Conservation (phyloP, 2,797 vertebrate species). For the Pseudochirops corinnae region DNA sequence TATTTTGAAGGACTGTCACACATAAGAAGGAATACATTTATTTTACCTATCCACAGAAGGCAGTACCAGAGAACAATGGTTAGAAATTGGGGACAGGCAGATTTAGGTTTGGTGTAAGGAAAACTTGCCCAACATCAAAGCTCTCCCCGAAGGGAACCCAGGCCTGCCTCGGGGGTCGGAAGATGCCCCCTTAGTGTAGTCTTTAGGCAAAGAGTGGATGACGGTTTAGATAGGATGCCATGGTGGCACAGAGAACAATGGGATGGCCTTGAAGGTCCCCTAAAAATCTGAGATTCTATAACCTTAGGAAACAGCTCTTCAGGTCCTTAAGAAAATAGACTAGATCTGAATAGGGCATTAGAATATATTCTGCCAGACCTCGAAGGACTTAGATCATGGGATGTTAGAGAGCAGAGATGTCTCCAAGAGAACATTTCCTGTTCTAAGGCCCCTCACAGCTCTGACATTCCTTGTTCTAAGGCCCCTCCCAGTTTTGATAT, state of each 20-base stretch:
- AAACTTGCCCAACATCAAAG: background rate
- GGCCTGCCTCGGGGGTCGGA: background rate
- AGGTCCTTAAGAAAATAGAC: background rate
- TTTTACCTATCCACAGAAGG: background rate
- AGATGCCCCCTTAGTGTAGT: background rate
- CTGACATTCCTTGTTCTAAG: background rate
- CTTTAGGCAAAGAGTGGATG: background rate
- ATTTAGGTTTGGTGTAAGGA: background rate
- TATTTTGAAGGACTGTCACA: background rate
- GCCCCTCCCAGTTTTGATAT: accelerated
- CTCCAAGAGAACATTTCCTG: too few species aligned
- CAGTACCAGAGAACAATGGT: background rate
- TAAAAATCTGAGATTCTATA: background rate
- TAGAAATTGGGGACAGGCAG: background rate
- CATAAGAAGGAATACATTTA: background rate
- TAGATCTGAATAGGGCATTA: background rate
- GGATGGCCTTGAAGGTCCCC: background rate
- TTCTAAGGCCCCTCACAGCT: background rate
- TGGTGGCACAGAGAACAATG: background rate
- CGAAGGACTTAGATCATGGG: background rate
- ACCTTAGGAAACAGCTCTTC: background rate
- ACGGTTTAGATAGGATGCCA: background rate
- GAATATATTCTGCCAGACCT: background rate
- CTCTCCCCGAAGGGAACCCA: background rate
- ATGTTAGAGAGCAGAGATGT: too few species aligned